Evolutionary conservation across 35 echinoderm and acorn worm species (phyloP).

Genomic region (Chiridota heheva): DNA sequence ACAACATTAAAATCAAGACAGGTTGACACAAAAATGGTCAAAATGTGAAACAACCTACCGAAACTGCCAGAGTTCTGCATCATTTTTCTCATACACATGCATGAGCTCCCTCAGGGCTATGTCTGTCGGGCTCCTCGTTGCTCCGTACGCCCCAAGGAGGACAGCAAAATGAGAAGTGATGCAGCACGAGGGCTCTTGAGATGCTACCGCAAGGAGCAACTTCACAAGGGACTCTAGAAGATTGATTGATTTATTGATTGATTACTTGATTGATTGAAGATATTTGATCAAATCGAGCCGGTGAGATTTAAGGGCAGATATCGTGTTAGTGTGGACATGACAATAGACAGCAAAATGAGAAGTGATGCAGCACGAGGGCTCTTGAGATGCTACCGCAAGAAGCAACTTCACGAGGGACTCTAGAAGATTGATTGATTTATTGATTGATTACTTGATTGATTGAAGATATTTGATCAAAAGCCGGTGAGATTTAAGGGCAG

Average conservation of each 20-base stretch:
- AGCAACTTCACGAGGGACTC: slow-evolving; percentile 51
- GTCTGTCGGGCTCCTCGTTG: slow-evolving; percentile 46
- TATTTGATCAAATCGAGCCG: not conserved
- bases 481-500: too few species aligned
- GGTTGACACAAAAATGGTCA: not conserved
- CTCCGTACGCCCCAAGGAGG: slow-evolving; percentile 70
- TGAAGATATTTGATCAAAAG: slow-evolving; percentile 1
- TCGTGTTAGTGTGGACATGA: too few species aligned
- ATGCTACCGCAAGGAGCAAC: slow-evolving; percentile 35
- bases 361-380: slow-evolving; percentile 61
- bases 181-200: slow-evolving; percentile 62
- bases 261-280: too few species aligned
- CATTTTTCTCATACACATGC: slow-evolving; percentile 77
- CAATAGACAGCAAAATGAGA: slow-evolving; percentile 83
- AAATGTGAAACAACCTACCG: slow-evolving; percentile 13
- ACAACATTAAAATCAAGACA: too few species aligned
- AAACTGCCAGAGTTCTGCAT: slow-evolving; percentile 57
- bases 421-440: slow-evolving; percentile 22
- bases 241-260: too few species aligned
- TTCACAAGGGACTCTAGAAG: slow-evolving; percentile 46
- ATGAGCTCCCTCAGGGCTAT: slow-evolving; percentile 56
- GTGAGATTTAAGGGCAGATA: too few species aligned
- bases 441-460: too few species aligned
- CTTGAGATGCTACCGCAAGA: slow-evolving; percentile 26
- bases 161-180: slow-evolving; percentile 72